Evolutionary conservation across 2,797 vertebrate genomes (phyloP), one percentile per base, ranked within the genome.

Genomic region (Harpagifer antarcticus): DNA sequence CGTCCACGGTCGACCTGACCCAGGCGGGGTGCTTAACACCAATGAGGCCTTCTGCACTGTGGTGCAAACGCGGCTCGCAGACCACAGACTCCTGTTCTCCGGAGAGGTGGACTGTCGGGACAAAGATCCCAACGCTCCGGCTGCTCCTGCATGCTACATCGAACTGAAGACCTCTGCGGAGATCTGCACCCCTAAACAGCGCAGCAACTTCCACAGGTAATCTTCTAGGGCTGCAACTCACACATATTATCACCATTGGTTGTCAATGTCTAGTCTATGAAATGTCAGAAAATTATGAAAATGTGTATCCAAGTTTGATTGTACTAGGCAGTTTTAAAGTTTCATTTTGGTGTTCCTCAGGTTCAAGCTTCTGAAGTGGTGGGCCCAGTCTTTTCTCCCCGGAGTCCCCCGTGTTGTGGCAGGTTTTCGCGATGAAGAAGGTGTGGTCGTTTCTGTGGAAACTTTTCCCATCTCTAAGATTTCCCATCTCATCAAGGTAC

Each of bases 21-120:
- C 95, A 1, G 86, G 92, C 0, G 96, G 96, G 9, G 94, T 96
- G 14, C 96, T 98, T 5, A 97, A 98, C 93, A 97, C 97, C 17
- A 97, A 97, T 0, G 96, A 97, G 84, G 97, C 94, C 40, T 98
- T 96, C 92, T 98, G 97, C 92, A 97, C 96, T 0, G 97, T 98
- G 86, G 94, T 98, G 47, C 95, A 95, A 66, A 96, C 96, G 12
- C 95, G 95, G 12, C 93, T 98, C 9, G 92, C 94, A 1, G 93
- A 88, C 58, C 96, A 98, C 78, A 95, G 91, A 54, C 95, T 98
- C 13, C 93, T 98, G 48, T 97, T 98, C 78, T 96, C 97, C 0
- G 97, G 97, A 0, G 97, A 98, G 86, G 97, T 98, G 53, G 97
- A 98, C 92, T 98, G 97, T 77, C 90, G 87, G 2, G 94, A 96